Base-by-base conservation (phyloP, 2,113 vertebrate genomes). In the Brachyistius frenatus region DNA sequence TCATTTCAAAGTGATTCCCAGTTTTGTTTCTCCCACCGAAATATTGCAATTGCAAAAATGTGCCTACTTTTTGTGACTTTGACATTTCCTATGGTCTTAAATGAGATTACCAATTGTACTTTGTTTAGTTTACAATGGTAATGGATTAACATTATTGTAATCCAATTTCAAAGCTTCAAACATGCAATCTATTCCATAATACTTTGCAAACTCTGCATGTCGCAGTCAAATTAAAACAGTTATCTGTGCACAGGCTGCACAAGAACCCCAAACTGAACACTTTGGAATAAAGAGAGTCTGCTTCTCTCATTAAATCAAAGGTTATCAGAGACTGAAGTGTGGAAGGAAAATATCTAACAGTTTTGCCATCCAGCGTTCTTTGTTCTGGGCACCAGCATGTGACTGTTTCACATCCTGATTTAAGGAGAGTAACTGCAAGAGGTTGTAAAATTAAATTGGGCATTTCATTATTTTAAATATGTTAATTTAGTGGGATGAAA, bases 281-380 rank as follows among this genome's bases (percentile, higher is more conserved):
- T 55, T 32, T 72, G 67, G 80, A 67, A 66, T 65, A 54, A 41
- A 85, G 46, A 57, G 23, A 55, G 63, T 75, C 67, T 62, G 54
- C 68, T 75, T 50, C 69, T 65, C 47, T 68, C 78, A 82, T 78
- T 87, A 85, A 76, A 84, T 70, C 50, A 85, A 88, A 88, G 85
- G 87, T 87, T 78, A 91, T 86, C 78, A 75, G 47, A 79, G 16
- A 62, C 61, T 44, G 46, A 72, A 75, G 76, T 83, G 81, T 67
- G 50, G 80, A 76, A 77, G 74, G 46, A 65, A 81, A 78, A 78
- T 68, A 61, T 62, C 54, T 61, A 61, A 78, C 54, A 46, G 57
- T 70, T 61, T 74, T 23, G n/a, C 68, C 63, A 76, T 60, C 49
- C 56, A 46, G 23, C 81, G 56, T 67, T 69, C 61, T 78, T 74